Base-by-base conservation (phyloP, 2,888 invertebrate genomes). In the Tinea pellionella region DNA sequence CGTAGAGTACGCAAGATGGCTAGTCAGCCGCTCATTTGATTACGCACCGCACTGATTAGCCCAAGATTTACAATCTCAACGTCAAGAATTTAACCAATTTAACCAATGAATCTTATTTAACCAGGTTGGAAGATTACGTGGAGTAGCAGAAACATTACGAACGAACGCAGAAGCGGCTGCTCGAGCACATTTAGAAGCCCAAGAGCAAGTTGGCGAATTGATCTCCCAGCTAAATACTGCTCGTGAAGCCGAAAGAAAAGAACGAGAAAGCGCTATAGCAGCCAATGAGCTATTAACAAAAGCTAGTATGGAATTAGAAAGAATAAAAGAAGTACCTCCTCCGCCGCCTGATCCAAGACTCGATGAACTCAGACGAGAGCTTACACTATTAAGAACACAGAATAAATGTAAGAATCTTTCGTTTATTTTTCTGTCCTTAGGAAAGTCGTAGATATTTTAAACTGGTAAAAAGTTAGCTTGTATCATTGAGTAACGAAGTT, bases 311-410 rank as follows among this genome's bases (percentile, higher is more conserved):
- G 94, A 94, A 74, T 78, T 94, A 65, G 92, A 91, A 73, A 80
- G 88, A 61, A 77, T 92, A 64, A 86, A 91, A 61, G 88, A 90
- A n/a, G 93, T 92, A 69, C 79, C 84, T 11, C 85, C 88, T 4
- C 89, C 87, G 62, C 93, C 93, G 55, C 93, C 94, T 65, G 90
- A 92, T 63, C 89, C 94, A 63, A 90, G 93, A 71, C 88, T 94
- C 63, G 93, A 93, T 65, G 94, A 95, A 72, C 84, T 94, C 63
- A 91, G 92, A 74, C 89, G 91, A 67, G 93, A 96, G 77, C 88
- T 96, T 64, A 89, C 90, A 59, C 82, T 91, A 66, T 88, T 96
- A 65, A 89, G 93, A 68, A 91, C 92, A 59, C 91, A 92, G 71
- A 95, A 95, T 75, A 91, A 92, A 85, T 89, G 94, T 94, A 77